Percentiles rank a stretch among this genome's conserved stretches.
These are phyloP conservation scores for Nothobranchius furzeri DNA, from an alignment of 2,113 vertebrate genomes.

Conservation along the genomic window DNA sequence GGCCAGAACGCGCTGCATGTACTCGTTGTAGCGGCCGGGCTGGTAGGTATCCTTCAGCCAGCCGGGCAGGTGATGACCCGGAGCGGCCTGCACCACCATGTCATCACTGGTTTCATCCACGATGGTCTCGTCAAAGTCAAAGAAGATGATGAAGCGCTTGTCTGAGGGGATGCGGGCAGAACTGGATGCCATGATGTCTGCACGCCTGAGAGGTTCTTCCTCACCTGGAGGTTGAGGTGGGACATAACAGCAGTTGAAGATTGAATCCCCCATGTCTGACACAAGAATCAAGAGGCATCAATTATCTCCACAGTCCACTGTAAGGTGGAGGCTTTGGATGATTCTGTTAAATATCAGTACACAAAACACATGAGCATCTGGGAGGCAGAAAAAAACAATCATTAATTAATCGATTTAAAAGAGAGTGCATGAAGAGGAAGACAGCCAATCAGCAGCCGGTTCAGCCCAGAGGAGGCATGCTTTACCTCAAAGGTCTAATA, in stretches of 20 bases:
- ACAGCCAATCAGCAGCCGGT: conserved; percentile 29
- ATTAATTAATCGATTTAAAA: too few species aligned
- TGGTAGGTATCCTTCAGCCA: conserved; percentile 86
- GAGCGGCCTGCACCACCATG: conserved; percentile 82
- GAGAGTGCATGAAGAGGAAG: background rate
- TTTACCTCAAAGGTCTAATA: background rate
- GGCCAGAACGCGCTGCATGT: conserved; percentile 90
- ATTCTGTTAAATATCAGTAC: conserved; percentile 29
- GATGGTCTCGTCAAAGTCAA: conserved; percentile 97
- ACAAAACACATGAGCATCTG: background rate
- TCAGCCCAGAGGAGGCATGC: conserved; percentile 12
- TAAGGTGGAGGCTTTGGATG: conserved; percentile 25
- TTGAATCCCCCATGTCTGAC: conserved; percentile 72
- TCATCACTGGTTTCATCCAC: conserved; percentile 95
- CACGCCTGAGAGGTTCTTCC: conserved; percentile 36
- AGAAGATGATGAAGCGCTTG: conserved; percentile 88
- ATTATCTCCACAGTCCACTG: conserved; percentile 35
- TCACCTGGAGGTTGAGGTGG: conserved; percentile 78
- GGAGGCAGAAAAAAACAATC: background rate
- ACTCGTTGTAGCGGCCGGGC: conserved; percentile 89
- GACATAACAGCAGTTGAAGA: conserved; percentile 82
- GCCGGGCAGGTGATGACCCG: conserved; percentile 84
- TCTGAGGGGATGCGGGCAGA: conserved; percentile 53
- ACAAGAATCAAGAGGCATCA: conserved; percentile 46
- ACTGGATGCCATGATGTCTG: conserved; percentile 75